Conservation (phyloP, 2,113 vertebrate species). For the Ptyas mucosa region DNA sequence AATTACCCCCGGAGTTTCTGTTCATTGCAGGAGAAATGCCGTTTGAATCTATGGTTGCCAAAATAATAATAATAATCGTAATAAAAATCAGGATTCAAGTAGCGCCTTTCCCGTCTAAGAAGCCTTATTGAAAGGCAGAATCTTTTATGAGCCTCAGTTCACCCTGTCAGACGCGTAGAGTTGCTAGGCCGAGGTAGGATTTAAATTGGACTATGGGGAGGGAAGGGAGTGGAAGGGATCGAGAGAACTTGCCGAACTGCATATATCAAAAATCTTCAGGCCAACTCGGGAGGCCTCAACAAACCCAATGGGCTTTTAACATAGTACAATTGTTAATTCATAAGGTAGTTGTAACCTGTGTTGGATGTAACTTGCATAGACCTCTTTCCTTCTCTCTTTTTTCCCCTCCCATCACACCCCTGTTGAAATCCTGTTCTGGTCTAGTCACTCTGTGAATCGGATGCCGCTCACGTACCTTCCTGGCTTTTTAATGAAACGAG, state of each 20-base stretch:
- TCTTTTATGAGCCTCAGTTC: neutral
- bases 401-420: neutral
- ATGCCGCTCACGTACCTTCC: too few relatives aligned
- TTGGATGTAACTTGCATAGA: neutral
- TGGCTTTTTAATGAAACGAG: too few relatives aligned
- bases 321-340: neutral
- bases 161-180: neutral
- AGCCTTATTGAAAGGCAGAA: neutral
- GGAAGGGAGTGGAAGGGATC: neutral
- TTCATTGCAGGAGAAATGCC: neutral
- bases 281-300: neutral
- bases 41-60: too few relatives aligned
- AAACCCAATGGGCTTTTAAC: neutral
- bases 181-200: neutral
- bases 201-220: neutral
- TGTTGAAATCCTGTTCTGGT: too few relatives aligned
- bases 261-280: neutral
- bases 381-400: neutral
- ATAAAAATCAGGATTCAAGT: neutral
- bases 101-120: neutral
- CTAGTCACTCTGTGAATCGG: too few relatives aligned
- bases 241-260: neutral
- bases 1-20: neutral
- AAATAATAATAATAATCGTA: too few relatives aligned
- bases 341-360: neutral